A percentile compares a stretch with the other conserved stretches of the same genome.
Conservation (phyloP, 2,797 vertebrate genomes). For the Fringilla coelebs region DNA sequence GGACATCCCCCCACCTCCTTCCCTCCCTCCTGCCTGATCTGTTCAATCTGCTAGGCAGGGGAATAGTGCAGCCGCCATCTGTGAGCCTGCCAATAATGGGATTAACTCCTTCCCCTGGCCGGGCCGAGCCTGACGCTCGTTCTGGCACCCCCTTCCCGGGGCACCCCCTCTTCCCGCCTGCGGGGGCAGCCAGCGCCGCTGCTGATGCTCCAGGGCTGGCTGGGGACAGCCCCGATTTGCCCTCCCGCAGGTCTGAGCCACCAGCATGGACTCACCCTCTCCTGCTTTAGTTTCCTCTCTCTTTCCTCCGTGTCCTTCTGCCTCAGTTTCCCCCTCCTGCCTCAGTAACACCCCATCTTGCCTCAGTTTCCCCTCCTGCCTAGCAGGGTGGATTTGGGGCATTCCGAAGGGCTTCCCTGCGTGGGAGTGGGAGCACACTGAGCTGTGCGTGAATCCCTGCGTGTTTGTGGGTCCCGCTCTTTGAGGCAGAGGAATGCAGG, state of each 20-base stretch:
- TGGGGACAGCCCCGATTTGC: background rate
- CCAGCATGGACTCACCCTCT: fast-evolving
- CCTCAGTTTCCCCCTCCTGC: background rate
- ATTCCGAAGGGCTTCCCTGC: background rate
- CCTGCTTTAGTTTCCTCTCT: background rate
- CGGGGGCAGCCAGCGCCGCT: background rate
- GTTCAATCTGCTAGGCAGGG: constrained; percentile 40
- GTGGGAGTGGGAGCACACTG: background rate
- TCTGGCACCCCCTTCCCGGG: background rate
- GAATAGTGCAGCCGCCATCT: constrained; percentile 40
- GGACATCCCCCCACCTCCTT: background rate
- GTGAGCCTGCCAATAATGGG: constrained; percentile 59
- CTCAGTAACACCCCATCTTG: background rate
- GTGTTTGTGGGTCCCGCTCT: background rate
- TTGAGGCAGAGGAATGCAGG: background rate
- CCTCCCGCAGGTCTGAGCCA: background rate
- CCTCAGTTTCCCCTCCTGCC: too few species aligned
- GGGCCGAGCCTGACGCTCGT: background rate
- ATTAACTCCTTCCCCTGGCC: constrained; percentile 48
- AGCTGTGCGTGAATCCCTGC: background rate
- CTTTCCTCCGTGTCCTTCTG: too few species aligned
- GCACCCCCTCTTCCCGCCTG: background rate
- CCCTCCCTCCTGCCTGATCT: constrained; percentile 5
- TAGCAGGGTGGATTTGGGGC: background rate
- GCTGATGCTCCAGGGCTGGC: background rate